Percentiles rank a stretch among this genome's conserved stretches.
phyloP scores from a whole-genome alignment of 2,888 invertebrate genomes.

The Stegophylla sp. region DNA sequence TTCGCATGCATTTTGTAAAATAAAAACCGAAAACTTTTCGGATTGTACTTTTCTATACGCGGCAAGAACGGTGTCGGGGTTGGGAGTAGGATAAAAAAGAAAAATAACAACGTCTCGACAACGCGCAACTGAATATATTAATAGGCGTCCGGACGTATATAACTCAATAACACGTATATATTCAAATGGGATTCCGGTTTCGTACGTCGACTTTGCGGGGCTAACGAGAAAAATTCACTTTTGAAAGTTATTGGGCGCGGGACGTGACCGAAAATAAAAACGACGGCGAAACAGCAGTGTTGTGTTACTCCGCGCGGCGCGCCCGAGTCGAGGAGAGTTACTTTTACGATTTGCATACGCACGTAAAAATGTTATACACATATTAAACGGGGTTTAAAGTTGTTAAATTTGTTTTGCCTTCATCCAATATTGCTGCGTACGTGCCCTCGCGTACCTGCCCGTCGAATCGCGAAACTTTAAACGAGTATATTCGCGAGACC shows the following conservation, averaged over 20 bases:
- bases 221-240: constrained; percentile 17
- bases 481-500: too few relatives aligned
- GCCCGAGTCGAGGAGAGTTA: neutral
- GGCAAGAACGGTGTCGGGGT: too few relatives aligned
- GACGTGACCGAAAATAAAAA: constrained; percentile 16
- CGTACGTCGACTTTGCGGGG: neutral
- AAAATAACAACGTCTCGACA: too few relatives aligned
- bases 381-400: neutral
- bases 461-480: neutral
- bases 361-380: neutral
- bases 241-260: constrained; percentile 2
- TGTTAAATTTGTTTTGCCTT: neutral
- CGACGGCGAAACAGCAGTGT: too few relatives aligned
- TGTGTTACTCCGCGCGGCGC: neutral
- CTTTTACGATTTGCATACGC: neutral
- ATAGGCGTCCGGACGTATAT: too few relatives aligned
- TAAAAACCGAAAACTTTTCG: neutral
- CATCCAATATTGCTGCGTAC: neutral
- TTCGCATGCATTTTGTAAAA: neutral
- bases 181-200: neutral
- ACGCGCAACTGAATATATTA: too few relatives aligned
- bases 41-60: neutral
- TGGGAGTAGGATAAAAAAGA: neutral
- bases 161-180: too few relatives aligned
- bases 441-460: neutral